These are phyloP conservation scores for Panonychus citri DNA, from an alignment of 1,140 invertebrate species.

Conservation along the genomic window DNA sequence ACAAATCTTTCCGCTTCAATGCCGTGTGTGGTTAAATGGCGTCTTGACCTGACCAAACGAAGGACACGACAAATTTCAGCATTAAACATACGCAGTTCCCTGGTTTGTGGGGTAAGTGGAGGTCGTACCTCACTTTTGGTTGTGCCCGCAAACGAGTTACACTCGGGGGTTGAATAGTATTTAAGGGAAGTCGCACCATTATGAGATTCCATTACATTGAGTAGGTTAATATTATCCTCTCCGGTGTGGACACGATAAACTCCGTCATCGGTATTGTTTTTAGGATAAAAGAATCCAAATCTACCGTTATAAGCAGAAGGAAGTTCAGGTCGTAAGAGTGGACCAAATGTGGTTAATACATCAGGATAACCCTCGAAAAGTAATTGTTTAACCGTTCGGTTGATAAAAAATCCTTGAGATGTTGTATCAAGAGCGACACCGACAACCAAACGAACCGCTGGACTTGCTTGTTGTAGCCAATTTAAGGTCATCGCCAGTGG, in stretches of 20 bases:
- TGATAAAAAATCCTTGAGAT: conserved; percentile 68
- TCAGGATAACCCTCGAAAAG: conserved; percentile 44
- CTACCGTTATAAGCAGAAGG: conserved; percentile 8
- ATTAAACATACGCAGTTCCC: conserved; percentile 6
- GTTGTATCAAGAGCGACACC: conserved; percentile 64
- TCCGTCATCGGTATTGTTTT: conserved; percentile 29
- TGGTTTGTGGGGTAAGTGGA: not conserved
- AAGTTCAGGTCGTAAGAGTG: conserved; percentile 9
- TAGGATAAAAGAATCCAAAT: conserved; percentile 16
- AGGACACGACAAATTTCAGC: conserved; percentile 11
- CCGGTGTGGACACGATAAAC: conserved; percentile 27
- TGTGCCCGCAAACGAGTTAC: conserved; percentile 2
- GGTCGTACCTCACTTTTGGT: conserved; percentile 9
- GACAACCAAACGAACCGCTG: conserved; percentile 60
- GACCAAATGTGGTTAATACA: conserved; percentile 11
- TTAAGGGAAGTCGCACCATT: conserved; percentile 31
- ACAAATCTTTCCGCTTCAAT: not conserved
- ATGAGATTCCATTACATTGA: conserved; percentile 25
- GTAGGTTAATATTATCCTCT: conserved; percentile 18
- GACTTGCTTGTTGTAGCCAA: conserved; percentile 39
- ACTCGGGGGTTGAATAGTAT: conserved; percentile 9
- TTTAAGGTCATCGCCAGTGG: conserved; percentile 68
- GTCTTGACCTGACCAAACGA: not conserved
- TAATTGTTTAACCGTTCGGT: conserved; percentile 58
- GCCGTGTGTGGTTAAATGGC: not conserved